Conservation (phyloP, 2,113 vertebrate genomes). For the Genyomyrus donnyi region DNA sequence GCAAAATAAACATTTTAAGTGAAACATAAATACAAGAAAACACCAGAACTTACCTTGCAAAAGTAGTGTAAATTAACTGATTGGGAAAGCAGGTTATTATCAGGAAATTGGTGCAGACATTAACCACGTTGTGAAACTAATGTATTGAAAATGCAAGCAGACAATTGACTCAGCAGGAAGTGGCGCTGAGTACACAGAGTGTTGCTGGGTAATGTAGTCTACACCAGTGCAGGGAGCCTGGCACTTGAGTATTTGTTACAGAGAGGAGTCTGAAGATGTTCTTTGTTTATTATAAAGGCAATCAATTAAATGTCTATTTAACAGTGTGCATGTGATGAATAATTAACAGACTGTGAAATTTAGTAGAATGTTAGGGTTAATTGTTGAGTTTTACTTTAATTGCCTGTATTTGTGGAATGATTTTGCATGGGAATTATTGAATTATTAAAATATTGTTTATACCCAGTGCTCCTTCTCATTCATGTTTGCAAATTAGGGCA, state of each 20-base stretch:
- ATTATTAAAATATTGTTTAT: conserved; percentile 8
- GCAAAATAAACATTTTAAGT: neutral
- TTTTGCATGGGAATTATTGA: neutral
- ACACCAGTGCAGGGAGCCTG: neutral
- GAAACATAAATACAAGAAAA: neutral
- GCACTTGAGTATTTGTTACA: neutral
- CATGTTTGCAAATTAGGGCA: neutral
- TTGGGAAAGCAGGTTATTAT: neutral
- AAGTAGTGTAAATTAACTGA: neutral
- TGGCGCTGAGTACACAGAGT: neutral
- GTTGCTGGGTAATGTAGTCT: neutral
- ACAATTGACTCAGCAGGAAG: neutral
- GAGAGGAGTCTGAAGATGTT: neutral
- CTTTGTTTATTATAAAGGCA: neutral
- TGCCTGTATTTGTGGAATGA: neutral
- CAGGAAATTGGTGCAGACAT: neutral
- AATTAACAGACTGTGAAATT: conserved; percentile 7
- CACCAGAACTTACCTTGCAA: neutral
- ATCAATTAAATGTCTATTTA: conserved; percentile 9
- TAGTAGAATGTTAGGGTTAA: neutral
- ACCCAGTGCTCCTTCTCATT: neutral
- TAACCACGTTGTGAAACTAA: neutral
- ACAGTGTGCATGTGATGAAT: neutral
- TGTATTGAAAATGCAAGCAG: neutral
- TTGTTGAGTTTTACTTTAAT: conserved; percentile 6